Evolutionary conservation across 1,140 invertebrate genomes (phyloP).

Genomic region (Pseudomyrmex gracilis): DNA sequence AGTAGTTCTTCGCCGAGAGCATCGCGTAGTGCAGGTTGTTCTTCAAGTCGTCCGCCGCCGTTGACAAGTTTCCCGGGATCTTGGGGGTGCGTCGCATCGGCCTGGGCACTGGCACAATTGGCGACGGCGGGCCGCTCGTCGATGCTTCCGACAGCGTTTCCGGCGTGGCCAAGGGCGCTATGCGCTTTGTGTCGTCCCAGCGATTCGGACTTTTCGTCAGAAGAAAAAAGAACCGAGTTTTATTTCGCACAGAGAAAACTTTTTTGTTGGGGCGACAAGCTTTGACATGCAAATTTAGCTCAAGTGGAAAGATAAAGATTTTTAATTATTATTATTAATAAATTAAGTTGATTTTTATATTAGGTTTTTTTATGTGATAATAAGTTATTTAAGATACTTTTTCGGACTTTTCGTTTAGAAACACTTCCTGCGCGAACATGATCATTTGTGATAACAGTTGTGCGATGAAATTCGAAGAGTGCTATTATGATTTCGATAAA

Average conservation of each 20-base stretch:
- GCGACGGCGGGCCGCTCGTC: slow-evolving; percentile 86
- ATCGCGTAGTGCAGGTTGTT: slow-evolving; percentile 87
- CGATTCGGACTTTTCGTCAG: slow-evolving; percentile 69
- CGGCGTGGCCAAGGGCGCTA: slow-evolving; percentile 93
- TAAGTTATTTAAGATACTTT: not conserved
- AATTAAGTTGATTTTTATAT: too few relatives aligned
- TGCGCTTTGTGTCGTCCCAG: slow-evolving; percentile 77
- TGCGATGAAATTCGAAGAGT: slow-evolving; percentile 57
- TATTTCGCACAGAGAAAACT: not conserved
- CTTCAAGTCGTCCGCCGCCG: slow-evolving; percentile 88
- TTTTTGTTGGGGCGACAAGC: not conserved
- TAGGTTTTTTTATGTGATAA: too few relatives aligned
- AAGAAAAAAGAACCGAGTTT: not conserved
- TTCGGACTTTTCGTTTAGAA: not conserved
- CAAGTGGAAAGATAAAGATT: not conserved
- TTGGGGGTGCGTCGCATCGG: slow-evolving; percentile 88
- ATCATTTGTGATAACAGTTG: slow-evolving; percentile 16
- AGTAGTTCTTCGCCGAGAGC: slow-evolving; percentile 85
- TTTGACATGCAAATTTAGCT: not conserved
- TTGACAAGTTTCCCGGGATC: slow-evolving; percentile 88
- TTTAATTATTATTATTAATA: too few relatives aligned
- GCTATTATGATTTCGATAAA: slow-evolving; percentile 48
- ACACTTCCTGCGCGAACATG: slow-evolving; percentile 57
- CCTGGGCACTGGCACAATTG: slow-evolving; percentile 77
- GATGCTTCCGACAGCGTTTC: slow-evolving; percentile 94